Conservation (phyloP, 2,113 vertebrate genomes). For the Azemiops feae region DNA sequence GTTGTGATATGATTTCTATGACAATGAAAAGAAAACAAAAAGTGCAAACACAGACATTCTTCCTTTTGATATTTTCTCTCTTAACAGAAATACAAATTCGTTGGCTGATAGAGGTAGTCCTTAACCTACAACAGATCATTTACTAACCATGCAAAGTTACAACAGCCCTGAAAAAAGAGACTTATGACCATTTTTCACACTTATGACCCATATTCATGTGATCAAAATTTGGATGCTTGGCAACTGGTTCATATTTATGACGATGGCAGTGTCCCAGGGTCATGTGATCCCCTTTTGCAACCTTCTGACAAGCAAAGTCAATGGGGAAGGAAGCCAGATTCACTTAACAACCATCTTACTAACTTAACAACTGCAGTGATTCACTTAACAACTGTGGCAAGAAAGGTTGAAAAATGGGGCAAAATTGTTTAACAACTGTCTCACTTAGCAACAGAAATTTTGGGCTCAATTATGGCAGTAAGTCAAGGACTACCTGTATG, state of each 20-base stretch:
- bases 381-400: background rate
- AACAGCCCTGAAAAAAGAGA: background rate
- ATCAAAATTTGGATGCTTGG: background rate
- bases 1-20: background rate
- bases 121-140: background rate
- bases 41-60: background rate
- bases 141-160: background rate
- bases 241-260: background rate
- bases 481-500: background rate
- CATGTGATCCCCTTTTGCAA: background rate
- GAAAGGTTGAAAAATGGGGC: background rate
- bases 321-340: background rate
- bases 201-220: background rate
- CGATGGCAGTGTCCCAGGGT: background rate
- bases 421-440: background rate
- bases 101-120: background rate
- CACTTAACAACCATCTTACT: background rate
- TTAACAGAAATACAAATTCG: background rate
- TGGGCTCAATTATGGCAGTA: background rate
- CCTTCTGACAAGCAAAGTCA: background rate
- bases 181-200: background rate
- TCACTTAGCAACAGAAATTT: background rate
- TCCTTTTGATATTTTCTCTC: background rate
- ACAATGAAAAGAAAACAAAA: background rate
- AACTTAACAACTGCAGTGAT: background rate